Conservation (phyloP, 37 sponge, comb jelly and placozoan species). For the Corticium candelabrum region DNA sequence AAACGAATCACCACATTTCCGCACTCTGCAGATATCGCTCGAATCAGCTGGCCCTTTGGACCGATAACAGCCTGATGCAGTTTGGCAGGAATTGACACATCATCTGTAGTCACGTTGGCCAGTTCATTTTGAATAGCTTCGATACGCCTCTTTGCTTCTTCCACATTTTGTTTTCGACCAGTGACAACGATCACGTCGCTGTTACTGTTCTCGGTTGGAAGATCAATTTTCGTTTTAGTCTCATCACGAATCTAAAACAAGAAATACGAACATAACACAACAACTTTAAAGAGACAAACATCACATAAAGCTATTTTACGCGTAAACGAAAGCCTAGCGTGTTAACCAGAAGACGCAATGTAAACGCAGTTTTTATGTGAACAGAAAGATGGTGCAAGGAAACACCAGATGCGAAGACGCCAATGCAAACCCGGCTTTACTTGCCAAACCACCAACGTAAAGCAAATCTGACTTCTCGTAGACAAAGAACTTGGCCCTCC, state of each 20-base stretch:
- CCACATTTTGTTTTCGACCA: conserved; percentile 71
- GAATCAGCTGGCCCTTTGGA: conserved; percentile 71
- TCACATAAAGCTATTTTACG: too few species aligned
- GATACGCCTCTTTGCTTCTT: conserved; percentile 57
- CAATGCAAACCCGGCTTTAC: too few species aligned
- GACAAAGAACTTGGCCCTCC: too few species aligned
- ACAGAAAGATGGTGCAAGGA: too few species aligned
- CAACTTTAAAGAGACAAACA: too few species aligned
- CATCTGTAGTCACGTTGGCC: conserved; percentile 50
- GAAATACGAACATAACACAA: neutral
- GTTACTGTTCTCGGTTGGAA: conserved; percentile 66
- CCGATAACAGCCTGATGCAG: conserved; percentile 80
- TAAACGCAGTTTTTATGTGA: too few species aligned
- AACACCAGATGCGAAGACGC: too few species aligned
- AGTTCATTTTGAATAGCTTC: conserved; percentile 72
- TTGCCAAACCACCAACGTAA: too few species aligned
- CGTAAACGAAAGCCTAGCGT: too few species aligned
- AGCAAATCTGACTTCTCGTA: too few species aligned
- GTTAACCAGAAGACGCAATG: too few species aligned
- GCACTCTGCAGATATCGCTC: conserved; percentile 71
- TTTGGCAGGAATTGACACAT: conserved; percentile 57
- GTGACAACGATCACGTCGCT: conserved; percentile 74
- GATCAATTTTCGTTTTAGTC: conserved; percentile 64
- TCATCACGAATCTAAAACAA: conserved; percentile 54
- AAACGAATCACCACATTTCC: conserved; percentile 69